Evolutionary conservation across 2,113 vertebrate genomes (phyloP).

Genomic region (Varanus komodoensis): DNA sequence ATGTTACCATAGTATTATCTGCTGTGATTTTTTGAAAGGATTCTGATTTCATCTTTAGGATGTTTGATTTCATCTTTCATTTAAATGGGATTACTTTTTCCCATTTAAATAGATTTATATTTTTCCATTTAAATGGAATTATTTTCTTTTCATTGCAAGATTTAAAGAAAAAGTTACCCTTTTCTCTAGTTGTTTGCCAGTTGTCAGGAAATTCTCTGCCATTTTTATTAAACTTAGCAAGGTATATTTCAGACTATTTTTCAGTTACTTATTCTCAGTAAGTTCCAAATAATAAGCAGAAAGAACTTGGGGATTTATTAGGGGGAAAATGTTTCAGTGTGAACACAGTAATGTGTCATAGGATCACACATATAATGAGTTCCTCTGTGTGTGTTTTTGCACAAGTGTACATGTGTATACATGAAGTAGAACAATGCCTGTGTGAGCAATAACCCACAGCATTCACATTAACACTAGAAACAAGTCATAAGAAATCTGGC

Average conservation of each 20-base stretch:
- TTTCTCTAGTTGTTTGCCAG: slow-evolving; percentile 53
- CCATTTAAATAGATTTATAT: not conserved
- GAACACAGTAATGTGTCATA: slow-evolving; percentile 47
- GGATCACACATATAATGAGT: slow-evolving; percentile 55
- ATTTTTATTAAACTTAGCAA: slow-evolving; percentile 60
- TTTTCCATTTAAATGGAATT: not conserved
- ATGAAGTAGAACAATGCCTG: slow-evolving; percentile 50
- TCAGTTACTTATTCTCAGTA: slow-evolving; percentile 8
- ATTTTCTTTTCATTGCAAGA: not conserved
- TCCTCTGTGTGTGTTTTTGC: slow-evolving; percentile 29
- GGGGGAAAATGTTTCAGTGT: slow-evolving; percentile 57
- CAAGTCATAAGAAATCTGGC: slow-evolving; percentile 67
- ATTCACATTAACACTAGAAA: slow-evolving; percentile 77
- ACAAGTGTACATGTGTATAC: slow-evolving; percentile 14
- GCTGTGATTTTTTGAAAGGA: not conserved
- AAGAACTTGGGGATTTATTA: slow-evolving; percentile 58
- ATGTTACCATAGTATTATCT: not conserved
- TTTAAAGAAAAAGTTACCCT: not conserved
- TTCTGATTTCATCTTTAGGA: not conserved
- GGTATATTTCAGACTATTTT: slow-evolving; percentile 55
- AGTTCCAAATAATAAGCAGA: slow-evolving; percentile 45
- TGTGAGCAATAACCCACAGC: slow-evolving; percentile 68
- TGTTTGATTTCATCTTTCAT: not conserved
- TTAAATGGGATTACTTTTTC: not conserved
- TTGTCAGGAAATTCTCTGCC: slow-evolving; percentile 52